Evolutionary conservation across 2,888 invertebrate species (phyloP).

Genomic region (Dione juno): DNA sequence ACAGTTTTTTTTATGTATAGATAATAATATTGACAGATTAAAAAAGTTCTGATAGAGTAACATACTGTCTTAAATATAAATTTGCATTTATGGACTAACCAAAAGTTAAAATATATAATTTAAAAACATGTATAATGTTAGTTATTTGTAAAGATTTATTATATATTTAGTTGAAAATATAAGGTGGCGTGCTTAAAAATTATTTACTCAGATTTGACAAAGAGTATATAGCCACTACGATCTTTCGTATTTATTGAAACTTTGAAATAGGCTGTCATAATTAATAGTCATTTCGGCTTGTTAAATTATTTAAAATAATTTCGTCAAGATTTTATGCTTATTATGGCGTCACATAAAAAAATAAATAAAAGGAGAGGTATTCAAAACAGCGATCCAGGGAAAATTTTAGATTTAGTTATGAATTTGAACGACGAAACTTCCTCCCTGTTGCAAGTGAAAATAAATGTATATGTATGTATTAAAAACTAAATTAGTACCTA

Average conservation of each 20-base stretch:
- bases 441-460: conserved; percentile 80
- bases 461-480: conserved; percentile 50
- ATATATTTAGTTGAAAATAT: no score
- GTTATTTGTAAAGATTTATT: no score
- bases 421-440: conserved; percentile 76
- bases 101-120: no score
- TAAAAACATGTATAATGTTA: no score
- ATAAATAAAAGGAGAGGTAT: conserved; percentile 60
- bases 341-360: conserved; percentile 48
- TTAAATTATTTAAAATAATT: neutral
- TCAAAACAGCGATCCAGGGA: conserved; percentile 82
- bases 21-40: conserved; percentile 21
- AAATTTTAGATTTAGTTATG: conserved; percentile 81
- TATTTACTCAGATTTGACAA: neutral
- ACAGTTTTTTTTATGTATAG: conserved; percentile 10
- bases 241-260: no score
- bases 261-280: neutral
- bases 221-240: neutral
- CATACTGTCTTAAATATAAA: neutral
- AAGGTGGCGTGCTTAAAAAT: no score
- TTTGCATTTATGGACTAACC: no score
- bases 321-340: neutral
- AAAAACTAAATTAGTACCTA: neutral
- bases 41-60: neutral
- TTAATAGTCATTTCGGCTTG: neutral